phyloP scores from a whole-genome alignment of 2,888 invertebrate species.

The Drosophila planitibia region DNA sequence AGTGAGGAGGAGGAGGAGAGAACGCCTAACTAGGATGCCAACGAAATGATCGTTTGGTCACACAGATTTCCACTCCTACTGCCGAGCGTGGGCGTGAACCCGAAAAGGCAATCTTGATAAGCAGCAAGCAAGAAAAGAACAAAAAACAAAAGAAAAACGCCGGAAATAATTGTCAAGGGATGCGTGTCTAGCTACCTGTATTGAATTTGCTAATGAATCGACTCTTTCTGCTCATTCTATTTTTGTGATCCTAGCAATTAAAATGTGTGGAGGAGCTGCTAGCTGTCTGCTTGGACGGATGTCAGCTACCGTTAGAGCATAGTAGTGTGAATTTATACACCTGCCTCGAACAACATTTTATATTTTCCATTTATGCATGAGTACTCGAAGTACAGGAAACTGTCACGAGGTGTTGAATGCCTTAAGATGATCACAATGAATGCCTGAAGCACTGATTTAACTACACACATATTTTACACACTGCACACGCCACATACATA shows the following conservation, averaged over 20 bases:
- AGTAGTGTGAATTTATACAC: constrained; percentile 75
- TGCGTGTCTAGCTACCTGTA: constrained; percentile 64
- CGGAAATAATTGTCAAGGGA: constrained; percentile 78
- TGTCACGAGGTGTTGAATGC: constrained; percentile 68
- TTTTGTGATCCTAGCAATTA: constrained; percentile 60
- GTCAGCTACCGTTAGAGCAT: constrained; percentile 70
- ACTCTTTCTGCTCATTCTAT: constrained; percentile 25
- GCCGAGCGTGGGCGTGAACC: constrained; percentile 59
- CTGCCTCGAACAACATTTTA: constrained; percentile 25
- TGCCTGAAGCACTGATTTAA: constrained; percentile 19
- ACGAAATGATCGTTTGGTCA: constrained; percentile 67
- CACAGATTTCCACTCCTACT: constrained; percentile 39
- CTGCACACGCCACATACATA: constrained; percentile 34
- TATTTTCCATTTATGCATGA: constrained; percentile 55
- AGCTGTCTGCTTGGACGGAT: constrained; percentile 53
- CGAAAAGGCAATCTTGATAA: constrained; percentile 69
- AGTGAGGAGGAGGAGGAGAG: neutral
- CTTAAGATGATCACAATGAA: constrained; percentile 41
- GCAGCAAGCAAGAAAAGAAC: constrained; percentile 2
- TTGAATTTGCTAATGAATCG: constrained; percentile 64
- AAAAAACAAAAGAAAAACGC: constrained; percentile 38
- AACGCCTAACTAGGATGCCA: constrained; percentile 74
- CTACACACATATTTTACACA: constrained; percentile 1
- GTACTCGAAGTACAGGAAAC: constrained; percentile 58
- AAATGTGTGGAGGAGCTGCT: constrained; percentile 26